These are phyloP conservation scores for Galerucella calmariensis DNA, from an alignment of 2,888 invertebrate genomes.

Conservation along the genomic window DNA sequence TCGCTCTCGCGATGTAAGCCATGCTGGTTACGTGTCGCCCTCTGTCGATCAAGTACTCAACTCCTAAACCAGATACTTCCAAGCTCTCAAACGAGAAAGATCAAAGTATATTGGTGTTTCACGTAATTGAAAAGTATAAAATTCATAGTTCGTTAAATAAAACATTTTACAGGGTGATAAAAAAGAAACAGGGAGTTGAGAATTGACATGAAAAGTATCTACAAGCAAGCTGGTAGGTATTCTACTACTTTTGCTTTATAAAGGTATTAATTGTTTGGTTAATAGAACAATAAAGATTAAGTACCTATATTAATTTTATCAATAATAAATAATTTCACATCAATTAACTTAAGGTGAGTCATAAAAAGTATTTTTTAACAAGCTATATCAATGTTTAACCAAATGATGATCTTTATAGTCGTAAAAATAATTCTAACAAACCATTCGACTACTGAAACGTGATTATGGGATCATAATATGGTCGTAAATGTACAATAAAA, in stretches of 20 bases:
- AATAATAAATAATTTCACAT: slow-evolving; percentile 1
- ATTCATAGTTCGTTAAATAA: slow-evolving; percentile 50
- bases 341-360: slow-evolving; percentile 29
- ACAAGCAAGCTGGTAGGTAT: no score
- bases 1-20: slow-evolving; percentile 50
- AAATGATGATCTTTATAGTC: slow-evolving; percentile 53
- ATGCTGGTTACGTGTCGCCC: slow-evolving; percentile 62
- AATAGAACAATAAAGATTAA: no score
- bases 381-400: slow-evolving; percentile 50
- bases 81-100: slow-evolving; percentile 69
- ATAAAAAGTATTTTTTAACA: slow-evolving; percentile 46
- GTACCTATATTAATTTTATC: no score
- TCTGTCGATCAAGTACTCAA: slow-evolving; percentile 65
- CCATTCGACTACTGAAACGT: slow-evolving; percentile 57
- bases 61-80: slow-evolving; percentile 66
- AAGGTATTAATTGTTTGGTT: no score
- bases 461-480: slow-evolving; percentile 62
- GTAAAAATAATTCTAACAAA: slow-evolving; percentile 52
- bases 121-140: slow-evolving; percentile 61
- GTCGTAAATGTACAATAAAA: slow-evolving; percentile 64
- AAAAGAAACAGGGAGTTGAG: background rate
- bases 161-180: background rate
- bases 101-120: slow-evolving; percentile 64
- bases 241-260: no score
- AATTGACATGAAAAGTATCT: no score